Percentiles rank a stretch among this genome's conserved stretches.
Evolutionary conservation across 2,888 invertebrate species (phyloP).

Genomic region (Parnassius glacialis): DNA sequence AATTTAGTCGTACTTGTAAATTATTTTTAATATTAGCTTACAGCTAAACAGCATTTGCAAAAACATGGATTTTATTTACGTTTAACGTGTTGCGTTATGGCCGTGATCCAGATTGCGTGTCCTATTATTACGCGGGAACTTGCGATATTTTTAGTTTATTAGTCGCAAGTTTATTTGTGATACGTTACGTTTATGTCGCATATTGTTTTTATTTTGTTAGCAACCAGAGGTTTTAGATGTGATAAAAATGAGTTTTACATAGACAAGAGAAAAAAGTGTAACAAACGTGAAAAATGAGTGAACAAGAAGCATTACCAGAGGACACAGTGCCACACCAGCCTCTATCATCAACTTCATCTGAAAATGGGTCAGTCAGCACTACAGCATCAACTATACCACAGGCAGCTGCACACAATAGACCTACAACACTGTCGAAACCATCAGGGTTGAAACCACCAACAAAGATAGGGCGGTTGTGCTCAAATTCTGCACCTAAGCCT

Average conservation of each 20-base stretch:
- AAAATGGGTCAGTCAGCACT: conserved; percentile 55
- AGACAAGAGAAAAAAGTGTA: conserved; percentile 35
- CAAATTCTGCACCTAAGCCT: conserved; percentile 83
- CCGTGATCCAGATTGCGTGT: conserved; percentile 78
- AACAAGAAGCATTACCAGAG: conserved; percentile 56
- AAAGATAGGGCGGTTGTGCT: conserved; percentile 85
- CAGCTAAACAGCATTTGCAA: conserved; percentile 28
- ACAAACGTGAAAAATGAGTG: conserved; percentile 66
- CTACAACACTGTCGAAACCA: conserved; percentile 74
- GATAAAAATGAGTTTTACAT: conserved; percentile 36
- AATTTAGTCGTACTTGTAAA: conserved; percentile 14
- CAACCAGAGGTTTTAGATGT: conserved; percentile 27
- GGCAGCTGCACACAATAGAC: conserved; percentile 50
- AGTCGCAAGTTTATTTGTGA: conserved; percentile 57
- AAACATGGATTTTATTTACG: conserved; percentile 50
- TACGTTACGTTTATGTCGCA: conserved; percentile 44
- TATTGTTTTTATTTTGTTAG: conserved; percentile 46
- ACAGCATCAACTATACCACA: conserved; percentile 47
- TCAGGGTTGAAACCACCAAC: conserved; percentile 84
- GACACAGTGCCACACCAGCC: conserved; percentile 46
- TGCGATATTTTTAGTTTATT: conserved; percentile 74
- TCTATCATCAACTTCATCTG: conserved; percentile 59
- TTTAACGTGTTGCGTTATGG: conserved; percentile 53
- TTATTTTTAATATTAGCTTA: conserved; percentile 23
- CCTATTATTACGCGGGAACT: conserved; percentile 76